phyloP scores from a whole-genome alignment of 2,888 invertebrate genomes.

The Machimus rusticus region DNA sequence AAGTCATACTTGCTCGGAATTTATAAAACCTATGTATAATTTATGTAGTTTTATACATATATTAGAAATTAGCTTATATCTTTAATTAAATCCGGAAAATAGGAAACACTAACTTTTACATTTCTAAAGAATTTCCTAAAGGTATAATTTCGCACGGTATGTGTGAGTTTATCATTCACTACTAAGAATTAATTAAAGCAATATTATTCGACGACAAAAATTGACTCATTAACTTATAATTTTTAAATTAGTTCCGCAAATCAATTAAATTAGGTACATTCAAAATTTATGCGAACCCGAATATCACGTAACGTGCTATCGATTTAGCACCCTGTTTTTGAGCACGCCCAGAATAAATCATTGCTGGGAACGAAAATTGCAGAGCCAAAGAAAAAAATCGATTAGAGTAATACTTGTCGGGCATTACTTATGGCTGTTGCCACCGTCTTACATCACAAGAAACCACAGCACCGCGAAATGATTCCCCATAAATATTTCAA shows the following conservation, averaged over 20 bases:
- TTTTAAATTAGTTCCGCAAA: neutral
- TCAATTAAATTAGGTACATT: neutral
- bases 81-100: no score
- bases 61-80: no score
- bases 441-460: neutral
- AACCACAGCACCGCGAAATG: neutral
- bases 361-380: neutral
- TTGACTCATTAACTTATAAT: neutral
- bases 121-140: no score
- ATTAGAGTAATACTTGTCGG: neutral
- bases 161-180: neutral
- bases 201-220: neutral
- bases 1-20: no score
- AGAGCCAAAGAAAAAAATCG: neutral
- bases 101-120: no score
- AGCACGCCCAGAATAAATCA: neutral
- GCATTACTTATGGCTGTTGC: neutral
- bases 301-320: neutral
- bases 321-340: neutral
- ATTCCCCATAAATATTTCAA: neutral
- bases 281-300: neutral
- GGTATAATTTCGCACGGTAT: no score
- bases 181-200: neutral
- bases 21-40: no score
- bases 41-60: no score